Evolutionary conservation across 1,140 invertebrate genomes (phyloP).

Genomic region (Philopotamus ludificatus): DNA sequence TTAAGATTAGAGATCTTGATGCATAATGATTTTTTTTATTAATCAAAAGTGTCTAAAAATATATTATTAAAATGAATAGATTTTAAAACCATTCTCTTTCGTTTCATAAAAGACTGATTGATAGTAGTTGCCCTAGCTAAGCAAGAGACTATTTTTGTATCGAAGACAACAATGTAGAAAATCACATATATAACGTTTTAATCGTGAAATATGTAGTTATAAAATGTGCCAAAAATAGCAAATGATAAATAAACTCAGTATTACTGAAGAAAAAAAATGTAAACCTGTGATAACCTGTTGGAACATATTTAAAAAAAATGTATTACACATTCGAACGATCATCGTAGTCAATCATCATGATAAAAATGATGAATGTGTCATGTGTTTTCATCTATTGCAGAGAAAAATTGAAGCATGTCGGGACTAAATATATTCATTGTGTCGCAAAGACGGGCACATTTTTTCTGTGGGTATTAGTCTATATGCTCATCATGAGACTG

Average conservation of each 20-base stretch:
- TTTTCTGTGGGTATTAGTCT: conserved; percentile 52
- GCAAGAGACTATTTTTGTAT: background rate
- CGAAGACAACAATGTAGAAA: background rate
- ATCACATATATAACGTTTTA: background rate
- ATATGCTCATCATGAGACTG: conserved; percentile 55
- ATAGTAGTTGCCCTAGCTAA: background rate
- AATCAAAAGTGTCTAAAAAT: no score
- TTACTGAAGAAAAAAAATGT: background rate
- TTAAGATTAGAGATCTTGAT: no score
- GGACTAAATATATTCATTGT: conserved; percentile 47
- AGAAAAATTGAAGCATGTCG: conserved; percentile 26
- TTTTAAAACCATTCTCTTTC: background rate
- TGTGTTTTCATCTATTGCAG: conserved; percentile 33
- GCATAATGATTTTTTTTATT: no score
- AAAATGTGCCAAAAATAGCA: background rate
- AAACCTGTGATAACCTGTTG: background rate
- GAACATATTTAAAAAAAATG: background rate
- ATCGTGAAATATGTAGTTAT: background rate
- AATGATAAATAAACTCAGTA: background rate
- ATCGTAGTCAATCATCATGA: background rate
- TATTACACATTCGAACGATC: background rate
- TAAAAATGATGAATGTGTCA: conserved; percentile 1
- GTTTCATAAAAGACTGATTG: background rate
- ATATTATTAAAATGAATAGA: no score
- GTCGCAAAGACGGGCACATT: conserved; percentile 52